A percentile compares a stretch with the other conserved stretches of the same genome.
Evolutionary conservation across 2,888 invertebrate genomes (phyloP).

Genomic region (Trissonchulus latispiculum): DNA sequence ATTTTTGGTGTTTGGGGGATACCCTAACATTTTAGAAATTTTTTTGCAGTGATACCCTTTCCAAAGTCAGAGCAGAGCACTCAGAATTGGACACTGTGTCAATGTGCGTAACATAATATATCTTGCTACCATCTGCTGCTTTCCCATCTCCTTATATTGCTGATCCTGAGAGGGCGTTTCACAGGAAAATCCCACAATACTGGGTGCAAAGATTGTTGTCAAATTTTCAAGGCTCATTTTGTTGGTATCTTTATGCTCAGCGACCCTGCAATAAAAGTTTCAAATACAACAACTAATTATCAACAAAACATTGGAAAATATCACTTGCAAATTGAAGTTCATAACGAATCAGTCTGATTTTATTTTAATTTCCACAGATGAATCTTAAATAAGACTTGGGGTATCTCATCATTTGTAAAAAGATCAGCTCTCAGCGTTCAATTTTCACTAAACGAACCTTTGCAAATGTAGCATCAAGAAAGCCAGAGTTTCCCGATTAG

Average conservation of each 20-base stretch:
- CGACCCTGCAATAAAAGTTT: slow-evolving; percentile 26
- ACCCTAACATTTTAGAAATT: too few species aligned
- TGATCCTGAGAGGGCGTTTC: background rate
- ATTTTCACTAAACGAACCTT: slow-evolving; percentile 48
- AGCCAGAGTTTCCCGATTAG: slow-evolving; percentile 88
- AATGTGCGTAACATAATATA: background rate
- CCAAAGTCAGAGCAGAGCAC: background rate
- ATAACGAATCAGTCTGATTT: too few species aligned
- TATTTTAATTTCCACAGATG: too few species aligned
- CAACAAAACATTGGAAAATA: too few species aligned
- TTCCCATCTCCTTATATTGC: background rate
- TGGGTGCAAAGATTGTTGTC: slow-evolving; percentile 83
- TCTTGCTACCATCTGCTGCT: slow-evolving; percentile 6
- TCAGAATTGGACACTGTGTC: background rate
- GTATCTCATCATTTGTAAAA: too few species aligned
- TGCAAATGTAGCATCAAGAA: slow-evolving; percentile 82
- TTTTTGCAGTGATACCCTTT: too few species aligned
- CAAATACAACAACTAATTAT: too few species aligned
- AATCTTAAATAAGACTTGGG: too few species aligned
- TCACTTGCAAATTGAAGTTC: too few species aligned
- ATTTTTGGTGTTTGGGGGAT: too few species aligned
- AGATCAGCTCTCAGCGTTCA: background rate
- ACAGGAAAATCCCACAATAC: slow-evolving; percentile 76
- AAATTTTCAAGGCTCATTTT: slow-evolving; percentile 85
- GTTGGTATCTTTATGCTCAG: slow-evolving; percentile 48